Percentiles rank a stretch among this genome's conserved stretches.
These are phyloP conservation scores for Pseudomugil gertrudae DNA, from an alignment of 2,797 vertebrate genomes.

Conservation along the genomic window DNA sequence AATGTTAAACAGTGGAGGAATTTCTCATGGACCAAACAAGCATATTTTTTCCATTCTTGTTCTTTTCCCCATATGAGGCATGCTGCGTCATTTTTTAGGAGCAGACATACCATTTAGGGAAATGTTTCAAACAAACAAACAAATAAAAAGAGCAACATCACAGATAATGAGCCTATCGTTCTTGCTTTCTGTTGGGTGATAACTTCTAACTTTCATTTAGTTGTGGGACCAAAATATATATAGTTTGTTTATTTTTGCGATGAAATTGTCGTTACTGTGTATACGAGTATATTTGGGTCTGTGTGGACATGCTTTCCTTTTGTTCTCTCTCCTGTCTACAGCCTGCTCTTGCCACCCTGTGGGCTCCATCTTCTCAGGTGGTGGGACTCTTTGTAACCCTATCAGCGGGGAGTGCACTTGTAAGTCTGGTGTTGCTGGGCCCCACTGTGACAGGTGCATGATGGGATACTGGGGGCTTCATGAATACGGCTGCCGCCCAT, in stretches of 20 bases:
- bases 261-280: conserved; percentile 10
- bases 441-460: conserved; percentile 87
- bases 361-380: conserved; percentile 82
- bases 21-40: conserved; percentile 61
- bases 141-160: conserved; percentile 41
- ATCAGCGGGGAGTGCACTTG: conserved; percentile 89
- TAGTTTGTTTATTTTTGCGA: conserved; percentile 11
- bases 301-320: conserved; percentile 34
- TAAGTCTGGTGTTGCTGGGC: conserved; percentile 89
- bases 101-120: conserved; percentile 60
- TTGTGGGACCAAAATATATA: background rate
- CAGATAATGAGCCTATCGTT: conserved; percentile 21
- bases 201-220: conserved; percentile 23
- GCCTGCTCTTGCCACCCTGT: conserved; percentile 88
- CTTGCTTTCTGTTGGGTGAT: conserved; percentile 34
- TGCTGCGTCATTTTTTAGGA: conserved; percentile 49
- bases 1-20: conserved; percentile 67
- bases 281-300: background rate
- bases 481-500: conserved; percentile 88
- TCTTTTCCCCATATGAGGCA: conserved; percentile 25
- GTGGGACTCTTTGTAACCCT: conserved; percentile 81
- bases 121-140: conserved; percentile 38
- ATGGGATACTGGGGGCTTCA: conserved; percentile 92
- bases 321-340: conserved; percentile 59
- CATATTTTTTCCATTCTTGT: conserved; percentile 68